These are phyloP conservation scores for Amphimedon queenslandica DNA, from an alignment of 37 sponge, comb jelly and placozoan genomes.

Conservation along the genomic window DNA sequence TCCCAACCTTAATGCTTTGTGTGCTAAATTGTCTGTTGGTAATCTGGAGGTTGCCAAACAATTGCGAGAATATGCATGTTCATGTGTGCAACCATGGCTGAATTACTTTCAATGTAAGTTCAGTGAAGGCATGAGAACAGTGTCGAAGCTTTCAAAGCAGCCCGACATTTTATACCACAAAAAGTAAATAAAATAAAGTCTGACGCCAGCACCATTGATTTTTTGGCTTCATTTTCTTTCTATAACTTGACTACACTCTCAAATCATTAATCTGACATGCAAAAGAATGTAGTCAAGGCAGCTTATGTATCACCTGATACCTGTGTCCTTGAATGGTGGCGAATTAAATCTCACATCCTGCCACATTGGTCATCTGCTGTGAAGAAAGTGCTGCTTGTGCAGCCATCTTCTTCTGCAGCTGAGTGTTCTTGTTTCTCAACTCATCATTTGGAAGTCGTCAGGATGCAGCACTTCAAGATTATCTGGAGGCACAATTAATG, in stretches of 20 bases:
- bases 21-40: background rate
- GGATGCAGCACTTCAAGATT: too few relatives aligned
- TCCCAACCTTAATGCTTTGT: background rate
- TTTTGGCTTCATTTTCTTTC: too few relatives aligned
- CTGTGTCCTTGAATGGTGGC: background rate
- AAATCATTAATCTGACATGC: too few relatives aligned
- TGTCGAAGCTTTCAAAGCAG: background rate
- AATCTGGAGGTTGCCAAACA: background rate
- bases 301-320: background rate
- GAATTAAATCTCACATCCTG: background rate
- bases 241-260: too few relatives aligned
- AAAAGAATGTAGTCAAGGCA: background rate
- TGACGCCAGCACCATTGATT: too few relatives aligned
- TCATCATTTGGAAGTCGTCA: background rate
- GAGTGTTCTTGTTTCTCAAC: background rate
- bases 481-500: background rate
- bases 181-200: too few relatives aligned
- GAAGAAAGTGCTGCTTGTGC: background rate
- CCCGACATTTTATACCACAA: background rate
- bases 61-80: too few relatives aligned
- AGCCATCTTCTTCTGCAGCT: background rate
- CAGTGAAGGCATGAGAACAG: background rate
- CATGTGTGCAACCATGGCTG: background rate
- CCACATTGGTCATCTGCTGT: constrained; percentile 2
- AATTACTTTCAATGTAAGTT: background rate